phyloP scores from a whole-genome alignment of 1,140 invertebrate genomes.

The Pachypsylla venusta region DNA sequence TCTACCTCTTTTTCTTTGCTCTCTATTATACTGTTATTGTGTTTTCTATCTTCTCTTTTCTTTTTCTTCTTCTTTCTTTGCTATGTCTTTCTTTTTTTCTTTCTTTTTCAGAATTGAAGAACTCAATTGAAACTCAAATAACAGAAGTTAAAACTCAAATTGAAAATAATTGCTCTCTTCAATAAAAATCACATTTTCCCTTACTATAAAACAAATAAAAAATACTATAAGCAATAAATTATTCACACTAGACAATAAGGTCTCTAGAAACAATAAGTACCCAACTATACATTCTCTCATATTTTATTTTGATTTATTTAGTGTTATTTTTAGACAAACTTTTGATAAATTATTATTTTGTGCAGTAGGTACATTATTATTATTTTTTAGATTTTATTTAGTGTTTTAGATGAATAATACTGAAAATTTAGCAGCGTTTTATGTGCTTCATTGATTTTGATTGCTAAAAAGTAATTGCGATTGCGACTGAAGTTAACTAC shows the following conservation, averaged over 20 bases:
- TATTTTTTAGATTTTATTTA: no score
- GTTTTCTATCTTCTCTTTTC: neutral
- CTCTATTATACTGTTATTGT: neutral
- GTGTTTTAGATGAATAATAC: no score
- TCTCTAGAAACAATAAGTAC: neutral
- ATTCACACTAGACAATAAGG: no score
- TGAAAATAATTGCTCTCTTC: conserved; percentile 82
- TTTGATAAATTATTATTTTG: neutral
- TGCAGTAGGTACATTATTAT: neutral
- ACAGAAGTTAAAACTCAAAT: conserved; percentile 86
- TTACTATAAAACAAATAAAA: neutral
- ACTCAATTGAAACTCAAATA: conserved; percentile 86
- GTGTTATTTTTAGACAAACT: neutral
- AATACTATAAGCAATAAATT: neutral
- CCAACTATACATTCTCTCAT: neutral
- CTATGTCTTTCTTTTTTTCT: conserved; percentile 30
- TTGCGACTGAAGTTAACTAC: no score
- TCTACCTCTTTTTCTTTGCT: neutral
- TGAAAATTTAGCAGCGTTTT: no score
- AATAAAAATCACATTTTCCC: conserved; percentile 40
- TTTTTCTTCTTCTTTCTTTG: neutral
- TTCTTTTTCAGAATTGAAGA: conserved; percentile 72
- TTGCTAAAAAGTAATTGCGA: no score
- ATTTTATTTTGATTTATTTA: neutral
- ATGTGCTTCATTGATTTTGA: no score